Percentiles rank a stretch among this genome's conserved stretches.
Conservation (phyloP, 1,140 invertebrate species). For the Drosophila arawakana region DNA sequence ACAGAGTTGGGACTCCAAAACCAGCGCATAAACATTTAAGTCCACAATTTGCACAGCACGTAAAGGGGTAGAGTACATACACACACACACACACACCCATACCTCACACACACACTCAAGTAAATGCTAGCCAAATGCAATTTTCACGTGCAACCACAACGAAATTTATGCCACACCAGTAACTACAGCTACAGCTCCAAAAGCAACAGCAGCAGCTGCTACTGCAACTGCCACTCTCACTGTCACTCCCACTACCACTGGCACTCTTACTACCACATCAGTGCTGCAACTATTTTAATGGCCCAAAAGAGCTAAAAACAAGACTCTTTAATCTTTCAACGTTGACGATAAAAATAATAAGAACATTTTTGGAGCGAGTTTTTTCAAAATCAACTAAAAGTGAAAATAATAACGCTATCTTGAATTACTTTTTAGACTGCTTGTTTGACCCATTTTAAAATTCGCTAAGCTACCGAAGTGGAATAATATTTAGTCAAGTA, state of each 20-base stretch:
- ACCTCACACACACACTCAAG: conserved; percentile 28
- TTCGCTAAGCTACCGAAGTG: too few relatives aligned
- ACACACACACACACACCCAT: conserved; percentile 17
- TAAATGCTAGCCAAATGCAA: conserved; percentile 76
- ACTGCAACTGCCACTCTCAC: conserved; percentile 16
- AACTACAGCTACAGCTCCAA: conserved; percentile 65
- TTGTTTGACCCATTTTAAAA: too few relatives aligned
- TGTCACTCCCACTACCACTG: conserved; percentile 24
- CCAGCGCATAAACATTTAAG: conserved; percentile 78
- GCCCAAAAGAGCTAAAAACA: too few relatives aligned
- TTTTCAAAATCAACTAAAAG: too few relatives aligned
- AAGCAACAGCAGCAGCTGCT: conserved; percentile 17
- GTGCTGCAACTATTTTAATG: too few relatives aligned
- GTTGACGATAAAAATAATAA: too few relatives aligned
- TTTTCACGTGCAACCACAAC: conserved; percentile 82
- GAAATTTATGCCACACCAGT: conserved; percentile 80
- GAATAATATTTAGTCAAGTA: too few relatives aligned
- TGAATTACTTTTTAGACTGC: too few relatives aligned
- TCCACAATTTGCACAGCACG: conserved; percentile 79
- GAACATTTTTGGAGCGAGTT: too few relatives aligned
- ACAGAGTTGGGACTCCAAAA: conserved; percentile 19
- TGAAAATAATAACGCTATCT: too few relatives aligned
- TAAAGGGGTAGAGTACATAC: conserved; percentile 39
- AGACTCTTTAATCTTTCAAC: too few relatives aligned
- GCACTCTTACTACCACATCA: neutral